Evolutionary conservation across 2,113 vertebrate genomes (phyloP), one percentile per base, ranked within the genome.

Genomic region (Dicaeum eximium): DNA sequence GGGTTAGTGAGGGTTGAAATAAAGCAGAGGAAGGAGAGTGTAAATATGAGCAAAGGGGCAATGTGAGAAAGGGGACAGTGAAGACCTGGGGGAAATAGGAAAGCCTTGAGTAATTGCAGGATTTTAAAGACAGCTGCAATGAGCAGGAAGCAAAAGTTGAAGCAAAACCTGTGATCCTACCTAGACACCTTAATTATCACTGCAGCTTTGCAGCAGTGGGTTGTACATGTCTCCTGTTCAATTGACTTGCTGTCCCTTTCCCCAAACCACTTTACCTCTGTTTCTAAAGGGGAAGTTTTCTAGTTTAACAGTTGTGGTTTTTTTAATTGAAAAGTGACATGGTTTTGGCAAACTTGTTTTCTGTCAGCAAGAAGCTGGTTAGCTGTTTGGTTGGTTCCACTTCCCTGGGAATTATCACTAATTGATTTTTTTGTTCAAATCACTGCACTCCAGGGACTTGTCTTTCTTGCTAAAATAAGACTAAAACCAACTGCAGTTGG

Each of bases 251-350:
- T 85, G 84, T 88, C 90, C 85, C 78, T 95, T 90, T 93, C 79
- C 87, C 58, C 87, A 92, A 47, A 88, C 27, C 79, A 90, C 47
- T 92, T 90, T 54, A 83, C 83, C 27, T 92, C 78, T 88, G 27
- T 51, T 93, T 95, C 87, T 90, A 74, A 92, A 80, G 81, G 51
- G 70, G 35, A 79, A 88, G 7, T 65, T 93, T 95, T 92, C 79
- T 67, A 77, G 47, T 91, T 93, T 92, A 88, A 70, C 47, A 66
- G 72, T 58, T 86, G 51, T 56, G 38, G 74, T 64, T 51, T 73
- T 80, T 95, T 95, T 56, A 92, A 95, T 90, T 96, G 95, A 97
- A 95, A 86, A 92, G 64, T 92, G 90, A 64, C 85, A 80, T 51
- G 72, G 60, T 88, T 97, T 95, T 96, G 92, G 88, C 77, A 94